Conservation (phyloP, 1,140 invertebrate genomes). For the Rhyacophila brunnea region DNA sequence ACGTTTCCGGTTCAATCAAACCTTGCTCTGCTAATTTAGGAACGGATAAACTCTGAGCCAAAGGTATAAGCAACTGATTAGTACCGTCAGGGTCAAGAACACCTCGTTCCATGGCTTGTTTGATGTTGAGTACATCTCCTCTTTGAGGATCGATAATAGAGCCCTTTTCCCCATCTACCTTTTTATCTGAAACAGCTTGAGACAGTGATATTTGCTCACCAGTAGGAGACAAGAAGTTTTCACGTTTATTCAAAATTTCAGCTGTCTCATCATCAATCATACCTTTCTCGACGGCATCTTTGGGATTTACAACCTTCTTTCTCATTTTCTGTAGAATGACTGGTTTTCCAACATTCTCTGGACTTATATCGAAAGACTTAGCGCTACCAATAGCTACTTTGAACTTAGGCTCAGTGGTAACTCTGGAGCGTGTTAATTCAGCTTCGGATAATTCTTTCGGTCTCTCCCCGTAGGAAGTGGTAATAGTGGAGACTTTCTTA, state of each 20-base stretch:
- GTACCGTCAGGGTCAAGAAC: slow-evolving; percentile 76
- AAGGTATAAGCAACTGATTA: slow-evolving; percentile 76
- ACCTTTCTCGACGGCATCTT: slow-evolving; percentile 70
- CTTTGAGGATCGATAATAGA: slow-evolving; percentile 79
- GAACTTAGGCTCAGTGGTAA: slow-evolving; percentile 68
- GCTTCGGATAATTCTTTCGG: slow-evolving; percentile 31
- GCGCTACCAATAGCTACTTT: slow-evolving; percentile 63
- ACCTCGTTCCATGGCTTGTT: slow-evolving; percentile 81
- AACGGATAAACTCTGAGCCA: slow-evolving; percentile 77
- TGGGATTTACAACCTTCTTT: slow-evolving; percentile 68
- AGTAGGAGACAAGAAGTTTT: slow-evolving; percentile 55
- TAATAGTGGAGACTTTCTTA: slow-evolving; percentile 12
- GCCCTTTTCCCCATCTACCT: slow-evolving; percentile 74
- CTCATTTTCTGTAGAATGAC: slow-evolving; percentile 76
- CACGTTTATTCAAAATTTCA: slow-evolving; percentile 61
- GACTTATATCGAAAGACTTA: slow-evolving; percentile 50
- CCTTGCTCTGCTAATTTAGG: slow-evolving; percentile 82
- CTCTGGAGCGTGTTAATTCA: slow-evolving; percentile 58
- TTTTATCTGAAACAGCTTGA: slow-evolving; percentile 73
- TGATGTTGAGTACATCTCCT: slow-evolving; percentile 75
- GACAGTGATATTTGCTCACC: slow-evolving; percentile 65
- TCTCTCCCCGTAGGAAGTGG: slow-evolving; percentile 8
- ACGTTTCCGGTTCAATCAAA: slow-evolving; percentile 72
- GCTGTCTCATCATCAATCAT: slow-evolving; percentile 75
- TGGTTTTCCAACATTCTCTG: slow-evolving; percentile 63